A percentile compares a stretch with the other conserved stretches of the same genome.
Evolutionary conservation across 2,113 vertebrate genomes (phyloP).

Genomic region (Amphilophus citrinellus): DNA sequence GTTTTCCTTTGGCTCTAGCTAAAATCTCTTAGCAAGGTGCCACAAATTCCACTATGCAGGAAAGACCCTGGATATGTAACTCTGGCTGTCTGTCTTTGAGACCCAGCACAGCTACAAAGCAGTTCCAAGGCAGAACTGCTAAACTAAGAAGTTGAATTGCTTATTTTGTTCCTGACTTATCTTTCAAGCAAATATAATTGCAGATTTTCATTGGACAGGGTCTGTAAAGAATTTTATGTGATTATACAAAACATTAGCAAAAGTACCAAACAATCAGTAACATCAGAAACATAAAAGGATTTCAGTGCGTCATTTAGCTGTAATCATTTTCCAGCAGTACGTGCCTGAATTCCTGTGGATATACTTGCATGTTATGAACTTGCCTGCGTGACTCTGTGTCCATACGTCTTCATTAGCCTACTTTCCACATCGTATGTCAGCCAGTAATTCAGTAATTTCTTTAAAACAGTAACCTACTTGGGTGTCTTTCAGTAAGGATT

Average conservation of each 20-base stretch:
- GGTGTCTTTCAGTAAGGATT: slow-evolving; percentile 1
- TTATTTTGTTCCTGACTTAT: neutral
- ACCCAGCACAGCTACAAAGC: neutral
- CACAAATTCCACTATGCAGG: neutral
- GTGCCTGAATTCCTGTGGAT: neutral
- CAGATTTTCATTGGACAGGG: neutral
- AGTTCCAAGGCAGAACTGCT: neutral
- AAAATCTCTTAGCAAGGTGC: neutral
- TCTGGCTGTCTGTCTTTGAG: too few species aligned
- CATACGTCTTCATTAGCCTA: slow-evolving; percentile 8
- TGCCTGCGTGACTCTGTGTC: neutral
- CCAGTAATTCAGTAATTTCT: slow-evolving; percentile 8
- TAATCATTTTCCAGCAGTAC: neutral
- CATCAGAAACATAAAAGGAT: neutral
- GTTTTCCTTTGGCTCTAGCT: neutral
- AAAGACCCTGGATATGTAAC: too few species aligned
- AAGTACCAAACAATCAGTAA: neutral
- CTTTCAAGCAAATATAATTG: neutral
- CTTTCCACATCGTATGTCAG: slow-evolving; percentile 18
- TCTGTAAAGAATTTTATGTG: neutral
- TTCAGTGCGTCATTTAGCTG: neutral
- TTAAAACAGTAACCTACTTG: slow-evolving; percentile 12
- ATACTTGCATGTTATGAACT: neutral
- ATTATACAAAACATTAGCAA: slow-evolving; percentile 12
- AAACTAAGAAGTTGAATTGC: neutral